Evolutionary conservation across 2,888 invertebrate species (phyloP), one percentile per base, ranked within the genome.

Genomic region (Cheilosia soror): DNA sequence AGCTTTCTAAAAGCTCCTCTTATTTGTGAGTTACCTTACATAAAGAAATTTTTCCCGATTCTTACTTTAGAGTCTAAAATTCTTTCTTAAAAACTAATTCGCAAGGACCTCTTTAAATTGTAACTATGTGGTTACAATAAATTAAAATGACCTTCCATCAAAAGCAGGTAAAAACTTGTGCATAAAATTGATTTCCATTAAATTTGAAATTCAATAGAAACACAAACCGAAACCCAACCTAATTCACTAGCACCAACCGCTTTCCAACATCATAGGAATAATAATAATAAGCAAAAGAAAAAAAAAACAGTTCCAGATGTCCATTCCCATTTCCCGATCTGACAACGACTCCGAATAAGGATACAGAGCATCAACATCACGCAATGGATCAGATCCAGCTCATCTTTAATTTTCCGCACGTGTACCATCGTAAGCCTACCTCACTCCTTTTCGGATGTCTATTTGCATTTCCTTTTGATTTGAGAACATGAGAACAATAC

Each of bases 381-480:
- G n/a, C 27, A 42, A 15, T 69, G n/a, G 57, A 42, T 44, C 31
- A 27, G 31, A 66, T 42, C 51, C 49, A 49, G 62, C 40, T 58
- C 58, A 66, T 76, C 66, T 57, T 58, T 76, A 66, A 66, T 66
- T 66, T 76, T 20, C 29, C 51, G 58, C 76, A 66, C 76, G 66
- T 66, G 76, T 76, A 31, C 65, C 15, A 29, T 55, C 63, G 25
- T 63, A 65, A 73, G 44, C 53, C 53, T 33, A 68, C 55, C 29
- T 29, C 33, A 20, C 27, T 27, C 71, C 49, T 20, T 5, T 29
- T 20, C 3, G 15, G 4, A 27, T 58, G 7, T 25, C 9, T 29
- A 66, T 76, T 76, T 76, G 66, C 66, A 76, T 76, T 68, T 76
- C 51, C 66, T 42, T 58, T 68, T 42, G 25, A 75, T 13, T 55